A percentile compares a stretch with the other conserved stretches of the same genome.
phyloP scores from a whole-genome alignment of 2,888 invertebrate species.

The Macrophya alboannulata region DNA sequence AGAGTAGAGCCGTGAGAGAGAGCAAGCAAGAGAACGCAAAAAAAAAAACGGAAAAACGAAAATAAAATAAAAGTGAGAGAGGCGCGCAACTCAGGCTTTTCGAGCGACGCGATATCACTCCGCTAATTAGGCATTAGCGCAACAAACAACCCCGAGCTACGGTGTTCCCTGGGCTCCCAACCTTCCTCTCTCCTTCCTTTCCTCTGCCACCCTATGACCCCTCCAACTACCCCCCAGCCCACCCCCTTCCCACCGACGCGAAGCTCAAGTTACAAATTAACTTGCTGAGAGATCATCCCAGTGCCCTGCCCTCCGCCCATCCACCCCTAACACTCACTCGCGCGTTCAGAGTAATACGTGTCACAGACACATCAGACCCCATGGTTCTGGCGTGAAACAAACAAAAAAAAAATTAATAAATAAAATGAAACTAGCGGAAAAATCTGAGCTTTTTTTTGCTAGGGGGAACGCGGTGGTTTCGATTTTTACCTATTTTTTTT shows the following conservation, averaged over 20 bases:
- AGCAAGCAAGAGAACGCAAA: not conserved
- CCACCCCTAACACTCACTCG: slow-evolving; percentile 55
- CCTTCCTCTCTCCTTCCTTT: slow-evolving; percentile 51
- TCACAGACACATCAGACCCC: slow-evolving; percentile 8
- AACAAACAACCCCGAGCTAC: slow-evolving; percentile 75
- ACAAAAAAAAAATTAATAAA: no score
- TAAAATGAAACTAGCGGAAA: not conserved
- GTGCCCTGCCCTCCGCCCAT: slow-evolving; percentile 67
- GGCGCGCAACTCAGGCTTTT: slow-evolving; percentile 61
- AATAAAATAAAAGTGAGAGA: slow-evolving; percentile 48
- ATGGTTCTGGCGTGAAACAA: not conserved
- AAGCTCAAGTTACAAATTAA: slow-evolving; percentile 78
- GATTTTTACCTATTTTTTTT: not conserved
- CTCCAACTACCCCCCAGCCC: no score
- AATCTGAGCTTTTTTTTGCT: not conserved
- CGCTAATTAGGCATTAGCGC: slow-evolving; percentile 79
- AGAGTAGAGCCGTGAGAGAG: slow-evolving; percentile 11
- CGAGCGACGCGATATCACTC: slow-evolving; percentile 75
- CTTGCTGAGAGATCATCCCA: slow-evolving; percentile 75
- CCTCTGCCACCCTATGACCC: slow-evolving; percentile 46
- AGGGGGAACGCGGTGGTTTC: not conserved
- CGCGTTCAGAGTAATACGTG: slow-evolving; percentile 54
- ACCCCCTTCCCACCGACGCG: slow-evolving; percentile 63
- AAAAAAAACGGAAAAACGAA: not conserved
- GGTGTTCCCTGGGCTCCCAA: slow-evolving; percentile 53